Conservation (phyloP, 2,797 vertebrate species). For the Pseudotriccus pelzelni region DNA sequence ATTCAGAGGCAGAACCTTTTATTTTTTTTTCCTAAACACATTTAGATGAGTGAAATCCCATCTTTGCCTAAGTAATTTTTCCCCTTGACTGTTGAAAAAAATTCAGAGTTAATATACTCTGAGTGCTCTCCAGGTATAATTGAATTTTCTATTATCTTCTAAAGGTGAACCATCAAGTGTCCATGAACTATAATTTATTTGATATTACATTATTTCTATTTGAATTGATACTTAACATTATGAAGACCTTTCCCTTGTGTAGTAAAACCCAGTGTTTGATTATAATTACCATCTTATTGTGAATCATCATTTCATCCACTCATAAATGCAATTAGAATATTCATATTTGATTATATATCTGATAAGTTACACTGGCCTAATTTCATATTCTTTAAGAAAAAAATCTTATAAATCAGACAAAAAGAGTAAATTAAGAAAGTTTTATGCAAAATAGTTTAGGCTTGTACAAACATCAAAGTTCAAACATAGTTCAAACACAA, state of each 20-base stretch:
- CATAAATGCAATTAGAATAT: conserved; percentile 8
- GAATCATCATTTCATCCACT: conserved; percentile 22
- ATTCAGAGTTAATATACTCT: not conserved
- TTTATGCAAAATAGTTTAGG: not conserved
- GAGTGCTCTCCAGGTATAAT: not conserved
- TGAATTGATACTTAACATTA: conserved; percentile 1
- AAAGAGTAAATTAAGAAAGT: not conserved
- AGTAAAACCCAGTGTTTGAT: not conserved
- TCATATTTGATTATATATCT: conserved; percentile 14
- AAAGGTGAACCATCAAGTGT: conserved; percentile 20
- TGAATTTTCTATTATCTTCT: not conserved
- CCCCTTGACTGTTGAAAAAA: not conserved
- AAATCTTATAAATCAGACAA: not conserved
- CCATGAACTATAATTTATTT: not conserved
- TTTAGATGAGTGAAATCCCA: not conserved
- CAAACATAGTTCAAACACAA: not conserved
- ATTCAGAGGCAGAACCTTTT: not conserved
- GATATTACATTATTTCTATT: conserved; percentile 5
- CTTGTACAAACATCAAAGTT: not conserved
- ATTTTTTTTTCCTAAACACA: not conserved
- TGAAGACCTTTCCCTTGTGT: not conserved
- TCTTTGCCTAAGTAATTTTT: not conserved
- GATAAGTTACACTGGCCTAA: not conserved
- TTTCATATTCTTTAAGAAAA: not conserved
- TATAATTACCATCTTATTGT: conserved; percentile 9